Evolutionary conservation across 2,888 invertebrate species (phyloP).

Genomic region (Agrochola lychnidis): DNA sequence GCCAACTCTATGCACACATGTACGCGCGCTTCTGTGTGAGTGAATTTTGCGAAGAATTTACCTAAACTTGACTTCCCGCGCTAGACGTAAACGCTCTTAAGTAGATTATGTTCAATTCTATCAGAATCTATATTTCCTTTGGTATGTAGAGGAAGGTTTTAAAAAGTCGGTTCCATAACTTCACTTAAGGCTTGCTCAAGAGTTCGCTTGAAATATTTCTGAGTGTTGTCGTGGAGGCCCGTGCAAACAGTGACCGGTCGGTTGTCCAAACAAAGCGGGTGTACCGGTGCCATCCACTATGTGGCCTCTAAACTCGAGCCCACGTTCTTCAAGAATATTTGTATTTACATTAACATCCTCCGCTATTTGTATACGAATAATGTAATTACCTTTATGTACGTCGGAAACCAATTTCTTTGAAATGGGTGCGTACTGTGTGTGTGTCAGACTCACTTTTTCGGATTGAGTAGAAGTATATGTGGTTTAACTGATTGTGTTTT

Average conservation of each 20-base stretch:
- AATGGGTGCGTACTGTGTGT: conserved; percentile 43
- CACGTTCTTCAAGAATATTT: conserved; percentile 81
- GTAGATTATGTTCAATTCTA: conserved; percentile 5
- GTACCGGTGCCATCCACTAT: conserved; percentile 73
- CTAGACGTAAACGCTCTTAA: too few species aligned
- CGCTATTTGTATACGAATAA: conserved; percentile 84
- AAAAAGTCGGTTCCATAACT: conserved; percentile 66
- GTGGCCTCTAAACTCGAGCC: conserved; percentile 78
- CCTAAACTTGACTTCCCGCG: too few species aligned
- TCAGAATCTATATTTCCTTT: conserved; percentile 13
- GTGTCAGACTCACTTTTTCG: conserved; percentile 23
- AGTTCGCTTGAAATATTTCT: conserved; percentile 85
- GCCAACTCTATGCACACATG: too few species aligned
- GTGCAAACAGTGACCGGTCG: conserved; percentile 89
- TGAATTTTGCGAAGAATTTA: too few species aligned
- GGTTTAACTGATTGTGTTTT: conserved; percentile 8
- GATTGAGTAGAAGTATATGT: background rate
- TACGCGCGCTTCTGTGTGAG: too few species aligned
- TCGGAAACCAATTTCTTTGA: conserved; percentile 64
- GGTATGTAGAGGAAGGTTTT: conserved; percentile 57
- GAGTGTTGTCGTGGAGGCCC: conserved; percentile 85
- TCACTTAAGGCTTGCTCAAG: conserved; percentile 74
- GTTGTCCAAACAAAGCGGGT: conserved; percentile 84
- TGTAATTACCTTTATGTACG: conserved; percentile 76
- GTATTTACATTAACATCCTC: conserved; percentile 83